Evolutionary conservation across 1,140 invertebrate genomes (phyloP).

Genomic region (Babylonia areolata): DNA sequence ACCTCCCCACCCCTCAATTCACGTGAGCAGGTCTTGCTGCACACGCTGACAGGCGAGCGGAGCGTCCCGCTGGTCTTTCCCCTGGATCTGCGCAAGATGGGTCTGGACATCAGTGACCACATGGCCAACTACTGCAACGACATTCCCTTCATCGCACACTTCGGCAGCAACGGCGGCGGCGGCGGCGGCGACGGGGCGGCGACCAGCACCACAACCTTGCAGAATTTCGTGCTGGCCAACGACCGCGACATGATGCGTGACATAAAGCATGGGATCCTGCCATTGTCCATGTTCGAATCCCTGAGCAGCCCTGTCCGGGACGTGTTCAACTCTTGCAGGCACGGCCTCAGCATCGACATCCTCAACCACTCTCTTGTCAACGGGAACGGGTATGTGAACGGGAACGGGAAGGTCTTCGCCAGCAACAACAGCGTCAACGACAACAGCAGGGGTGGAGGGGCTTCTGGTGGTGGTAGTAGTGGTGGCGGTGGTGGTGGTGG

Average conservation of each 20-base stretch:
- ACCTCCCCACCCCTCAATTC: no score
- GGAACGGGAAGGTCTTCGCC: no score
- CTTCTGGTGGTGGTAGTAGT: no score
- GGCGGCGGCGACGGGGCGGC: no score
- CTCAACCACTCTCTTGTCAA: neutral
- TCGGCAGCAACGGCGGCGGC: neutral
- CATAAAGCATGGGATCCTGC: neutral
- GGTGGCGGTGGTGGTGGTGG: neutral
- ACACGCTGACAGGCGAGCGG: conserved; percentile 30
- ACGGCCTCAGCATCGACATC: conserved; percentile 17
- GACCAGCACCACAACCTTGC: neutral
- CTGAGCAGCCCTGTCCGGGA: neutral
- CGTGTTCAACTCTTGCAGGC: neutral
- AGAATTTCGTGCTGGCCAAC: conserved; percentile 29
- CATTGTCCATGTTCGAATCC: conserved; percentile 7
- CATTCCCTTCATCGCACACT: conserved; percentile 33
- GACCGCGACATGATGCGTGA: neutral
- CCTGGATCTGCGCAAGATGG: conserved; percentile 36
- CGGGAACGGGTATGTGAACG: neutral
- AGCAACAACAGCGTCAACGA: no score
- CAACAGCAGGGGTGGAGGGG: no score
- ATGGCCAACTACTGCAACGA: conserved; percentile 36
- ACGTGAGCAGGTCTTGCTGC: conserved; percentile 34
- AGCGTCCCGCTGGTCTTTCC: conserved; percentile 36
- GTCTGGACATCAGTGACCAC: conserved; percentile 2